A percentile compares a stretch with the other conserved stretches of the same genome.
These are phyloP conservation scores for Phoronis australis DNA, from an alignment of 2,888 invertebrate genomes.

Conservation along the genomic window DNA sequence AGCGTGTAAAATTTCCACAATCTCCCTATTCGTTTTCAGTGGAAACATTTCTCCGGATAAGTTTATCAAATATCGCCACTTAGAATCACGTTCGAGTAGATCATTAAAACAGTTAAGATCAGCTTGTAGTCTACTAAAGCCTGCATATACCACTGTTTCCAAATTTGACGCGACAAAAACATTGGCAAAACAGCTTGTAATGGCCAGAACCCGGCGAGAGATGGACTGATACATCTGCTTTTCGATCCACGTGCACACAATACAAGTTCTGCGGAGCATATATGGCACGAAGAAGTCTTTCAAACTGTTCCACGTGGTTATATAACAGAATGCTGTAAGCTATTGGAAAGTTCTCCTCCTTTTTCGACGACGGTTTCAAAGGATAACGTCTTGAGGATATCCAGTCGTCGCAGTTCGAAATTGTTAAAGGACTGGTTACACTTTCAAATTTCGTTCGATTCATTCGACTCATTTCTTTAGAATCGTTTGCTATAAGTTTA, in stretches of 20 bases:
- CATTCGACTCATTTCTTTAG: too few relatives aligned
- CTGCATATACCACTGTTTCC: conserved; percentile 27
- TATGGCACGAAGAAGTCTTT: conserved; percentile 32
- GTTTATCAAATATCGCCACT: conserved; percentile 41
- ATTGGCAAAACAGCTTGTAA: conserved; percentile 38
- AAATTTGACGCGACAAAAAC: conserved; percentile 36
- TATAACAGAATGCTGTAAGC: conserved; percentile 42
- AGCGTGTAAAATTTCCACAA: conserved; percentile 29
- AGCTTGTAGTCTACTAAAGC: conserved; percentile 27
- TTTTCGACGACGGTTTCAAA: too few relatives aligned
- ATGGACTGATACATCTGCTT: conserved; percentile 18
- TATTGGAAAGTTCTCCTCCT: conserved; percentile 32
- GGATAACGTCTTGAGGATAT: too few relatives aligned
- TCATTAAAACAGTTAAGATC: conserved; percentile 35
- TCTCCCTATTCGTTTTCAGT: conserved; percentile 33
- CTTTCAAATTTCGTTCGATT: too few relatives aligned
- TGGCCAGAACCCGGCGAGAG: conserved; percentile 17
- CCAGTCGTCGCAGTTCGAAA: too few relatives aligned
- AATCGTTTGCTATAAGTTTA: too few relatives aligned
- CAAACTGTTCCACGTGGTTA: conserved; percentile 34
- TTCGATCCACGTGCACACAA: conserved; percentile 47
- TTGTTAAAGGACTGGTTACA: too few relatives aligned
- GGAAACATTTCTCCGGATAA: conserved; percentile 35
- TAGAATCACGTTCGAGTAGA: conserved; percentile 8
- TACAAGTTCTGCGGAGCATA: conserved; percentile 47